phyloP scores from a whole-genome alignment of 2,113 vertebrate species.

The Fregata magnificens region DNA sequence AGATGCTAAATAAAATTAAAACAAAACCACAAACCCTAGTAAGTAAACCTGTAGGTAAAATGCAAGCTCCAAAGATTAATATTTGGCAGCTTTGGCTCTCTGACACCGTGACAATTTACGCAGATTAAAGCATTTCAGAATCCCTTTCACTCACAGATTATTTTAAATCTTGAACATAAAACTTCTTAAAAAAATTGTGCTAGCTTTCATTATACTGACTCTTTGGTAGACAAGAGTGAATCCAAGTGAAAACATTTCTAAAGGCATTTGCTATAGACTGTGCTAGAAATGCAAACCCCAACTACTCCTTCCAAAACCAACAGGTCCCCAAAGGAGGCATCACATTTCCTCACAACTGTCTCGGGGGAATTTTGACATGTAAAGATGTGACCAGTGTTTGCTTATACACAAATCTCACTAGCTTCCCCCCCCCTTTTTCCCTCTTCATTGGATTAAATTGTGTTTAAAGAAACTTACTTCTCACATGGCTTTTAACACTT shows the following conservation, averaged over 20 bases:
- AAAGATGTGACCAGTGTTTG: not conserved
- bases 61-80: not conserved
- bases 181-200: not conserved
- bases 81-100: not conserved
- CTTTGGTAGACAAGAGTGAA: not conserved
- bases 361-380: rapidly evolving
- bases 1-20: not conserved
- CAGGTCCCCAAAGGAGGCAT: too few relatives aligned
- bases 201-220: not conserved
- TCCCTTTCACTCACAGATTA: not conserved
- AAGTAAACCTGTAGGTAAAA: not conserved
- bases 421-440: not conserved
- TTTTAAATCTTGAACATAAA: not conserved
- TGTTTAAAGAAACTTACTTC: not conserved
- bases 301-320: not conserved
- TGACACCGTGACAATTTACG: not conserved
- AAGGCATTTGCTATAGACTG: too few relatives aligned
- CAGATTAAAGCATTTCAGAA: not conserved
- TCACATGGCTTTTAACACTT: not conserved
- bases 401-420: not conserved
- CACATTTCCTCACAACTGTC: not conserved
- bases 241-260: not conserved
- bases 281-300: not conserved
- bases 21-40: not conserved
- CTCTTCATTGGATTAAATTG: not conserved